Evolutionary conservation across 2,113 vertebrate genomes (phyloP), one percentile per base, ranked within the genome.

Genomic region (Leuciscus idus): DNA sequence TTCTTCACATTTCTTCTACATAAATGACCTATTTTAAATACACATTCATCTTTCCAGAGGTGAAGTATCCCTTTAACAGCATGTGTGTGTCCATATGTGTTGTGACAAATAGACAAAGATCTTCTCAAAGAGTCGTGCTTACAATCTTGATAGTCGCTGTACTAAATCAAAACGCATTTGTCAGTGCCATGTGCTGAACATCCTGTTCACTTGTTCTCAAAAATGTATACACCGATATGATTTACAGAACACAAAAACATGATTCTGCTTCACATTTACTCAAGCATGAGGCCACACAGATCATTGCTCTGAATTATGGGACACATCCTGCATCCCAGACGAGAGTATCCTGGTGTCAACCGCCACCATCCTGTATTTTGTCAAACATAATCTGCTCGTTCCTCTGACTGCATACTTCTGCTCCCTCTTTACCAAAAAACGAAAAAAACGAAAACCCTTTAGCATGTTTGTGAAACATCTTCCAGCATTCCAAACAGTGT

Each of bases 271-370:
- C 59, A 46, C 28, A 70, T 83, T 30, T 83, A 36, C 11, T 28
- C 43, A 2, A 70, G 39, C 39, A 21, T 7, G 81, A 70, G 62
- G 81, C 28, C 46, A 6, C 50, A 77, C 48, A 61, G 77, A 57
- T 59, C 30, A 59, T 57, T 13, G 48, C 46, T 23, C 17, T 81
- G 66, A 84, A 57, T 84, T 73, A 84, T 73, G 66, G 68, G 68
- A 84, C 52, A 73, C 30, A 84, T 84, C 82, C 82, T 84, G 66
- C 48, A 70, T 52, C n/a, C 82, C 82, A 84, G 82, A 73, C 61
- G 30, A 52, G 62, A 21, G 23, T 59, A 84, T 84, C 82, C 82
- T 74, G 30, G 68, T 84, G 68, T 84, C 82, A 84, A 26, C 81
- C 82, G 36, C 33, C 68, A 70, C 68, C 82, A 84, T 84, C 82